Evolutionary conservation across 2,113 vertebrate species (phyloP).

Genomic region (Hippolais icterina): DNA sequence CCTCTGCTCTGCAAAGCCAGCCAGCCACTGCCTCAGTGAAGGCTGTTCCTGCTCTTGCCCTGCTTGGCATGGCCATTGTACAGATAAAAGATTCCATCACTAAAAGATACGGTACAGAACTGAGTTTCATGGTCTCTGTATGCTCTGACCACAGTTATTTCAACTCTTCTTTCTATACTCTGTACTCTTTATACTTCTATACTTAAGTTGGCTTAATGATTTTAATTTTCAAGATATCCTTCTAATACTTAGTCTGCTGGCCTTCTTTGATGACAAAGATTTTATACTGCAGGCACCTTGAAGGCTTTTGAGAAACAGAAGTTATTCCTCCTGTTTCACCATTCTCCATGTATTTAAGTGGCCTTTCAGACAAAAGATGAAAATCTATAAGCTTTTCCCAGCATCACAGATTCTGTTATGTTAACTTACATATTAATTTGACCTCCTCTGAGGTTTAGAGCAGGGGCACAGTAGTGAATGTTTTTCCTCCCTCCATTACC

Average conservation of each 20-base stretch:
- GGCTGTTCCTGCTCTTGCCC: neutral
- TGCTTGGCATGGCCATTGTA: neutral
- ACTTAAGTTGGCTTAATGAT: neutral
- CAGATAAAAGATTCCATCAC: neutral
- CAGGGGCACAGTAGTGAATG: neutral
- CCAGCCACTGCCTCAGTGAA: neutral
- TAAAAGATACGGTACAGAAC: neutral
- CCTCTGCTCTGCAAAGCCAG: neutral
- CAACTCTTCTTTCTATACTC: neutral
- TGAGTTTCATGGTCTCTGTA: neutral
- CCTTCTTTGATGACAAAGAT: neutral
- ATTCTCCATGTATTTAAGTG: neutral
- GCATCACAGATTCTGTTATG: neutral
- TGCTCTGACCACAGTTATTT: neutral
- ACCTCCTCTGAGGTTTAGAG: neutral
- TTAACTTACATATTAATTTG: neutral
- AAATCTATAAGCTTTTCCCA: neutral
- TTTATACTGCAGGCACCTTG: neutral
- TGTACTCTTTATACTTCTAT: neutral
- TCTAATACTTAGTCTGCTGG: neutral
- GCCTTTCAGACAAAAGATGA: neutral
- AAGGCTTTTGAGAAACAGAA: neutral
- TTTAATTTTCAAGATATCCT: neutral
- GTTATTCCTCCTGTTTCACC: neutral
- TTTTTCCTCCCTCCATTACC: neutral